Conservation (phyloP, 2,888 invertebrate genomes). For the Iselma pallidipennis region DNA sequence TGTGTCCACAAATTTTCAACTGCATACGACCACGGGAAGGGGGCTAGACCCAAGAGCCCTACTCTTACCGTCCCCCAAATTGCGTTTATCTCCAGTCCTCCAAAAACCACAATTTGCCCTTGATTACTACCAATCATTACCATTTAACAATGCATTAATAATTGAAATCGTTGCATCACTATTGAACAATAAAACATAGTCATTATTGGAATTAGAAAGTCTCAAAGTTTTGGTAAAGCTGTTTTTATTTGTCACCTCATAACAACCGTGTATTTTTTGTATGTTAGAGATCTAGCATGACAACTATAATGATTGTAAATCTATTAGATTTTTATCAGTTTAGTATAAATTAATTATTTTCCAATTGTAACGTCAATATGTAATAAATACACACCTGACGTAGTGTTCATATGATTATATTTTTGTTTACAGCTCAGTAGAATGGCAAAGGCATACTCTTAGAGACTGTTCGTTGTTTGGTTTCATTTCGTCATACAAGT, state of each 20-base stretch:
- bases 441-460: conserved; percentile 43
- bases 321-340: neutral
- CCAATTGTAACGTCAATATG: conserved; percentile 1
- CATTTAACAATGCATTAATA: no score
- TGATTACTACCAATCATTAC: no score
- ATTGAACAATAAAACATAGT: neutral
- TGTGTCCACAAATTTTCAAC: no score
- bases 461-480: conserved; percentile 27
- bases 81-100: no score
- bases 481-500: conserved; percentile 5
- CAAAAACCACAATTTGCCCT: no score
- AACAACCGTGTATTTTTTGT: neutral
- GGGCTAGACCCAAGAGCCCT: no score
- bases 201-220: neutral
- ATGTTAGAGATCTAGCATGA: neutral
- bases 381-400: conserved; percentile 11
- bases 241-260: neutral
- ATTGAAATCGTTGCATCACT: neutral
- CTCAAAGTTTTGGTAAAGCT: neutral
- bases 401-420: conserved; percentile 27
- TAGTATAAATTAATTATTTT: neutral
- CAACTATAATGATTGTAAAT: neutral
- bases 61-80: no score
- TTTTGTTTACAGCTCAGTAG: conserved; percentile 42
- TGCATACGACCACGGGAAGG: no score